Conservation (phyloP, 2,888 invertebrate genomes). For the Entomobrya proxima region DNA sequence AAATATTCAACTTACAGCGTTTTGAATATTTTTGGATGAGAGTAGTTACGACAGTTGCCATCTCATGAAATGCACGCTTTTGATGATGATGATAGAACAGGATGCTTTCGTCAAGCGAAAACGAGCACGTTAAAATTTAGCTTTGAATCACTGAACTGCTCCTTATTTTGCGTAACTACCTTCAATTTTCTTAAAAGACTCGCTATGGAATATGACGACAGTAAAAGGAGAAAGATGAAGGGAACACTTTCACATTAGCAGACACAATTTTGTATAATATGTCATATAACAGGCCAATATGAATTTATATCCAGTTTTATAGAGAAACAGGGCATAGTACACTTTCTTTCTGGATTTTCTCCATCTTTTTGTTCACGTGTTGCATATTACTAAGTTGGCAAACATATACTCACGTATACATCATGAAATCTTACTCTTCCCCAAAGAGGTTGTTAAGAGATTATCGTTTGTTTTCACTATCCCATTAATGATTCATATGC, state of each 20-base stretch:
- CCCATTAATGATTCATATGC: not conserved
- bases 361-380: not conserved
- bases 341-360: not conserved
- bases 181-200: slow-evolving; percentile 17
- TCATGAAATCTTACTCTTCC: not conserved
- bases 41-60: slow-evolving; percentile 31
- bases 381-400: not conserved
- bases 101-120: not conserved
- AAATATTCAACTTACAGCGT: slow-evolving; percentile 50
- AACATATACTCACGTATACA: not conserved
- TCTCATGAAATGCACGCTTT: not conserved
- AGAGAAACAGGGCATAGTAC: not conserved
- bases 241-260: not conserved
- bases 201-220: not conserved
- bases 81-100: slow-evolving; percentile 3
- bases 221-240: not conserved
- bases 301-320: no score
- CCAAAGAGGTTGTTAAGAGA: not conserved
- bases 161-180: not conserved
- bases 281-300: no score
- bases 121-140: not conserved
- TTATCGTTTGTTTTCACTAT: not conserved
- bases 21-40: slow-evolving; percentile 42
- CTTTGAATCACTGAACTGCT: not conserved
- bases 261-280: not conserved